These are phyloP conservation scores for Lethenteron reissneri DNA, from an alignment of 2,113 vertebrate genomes.

Conservation along the genomic window DNA sequence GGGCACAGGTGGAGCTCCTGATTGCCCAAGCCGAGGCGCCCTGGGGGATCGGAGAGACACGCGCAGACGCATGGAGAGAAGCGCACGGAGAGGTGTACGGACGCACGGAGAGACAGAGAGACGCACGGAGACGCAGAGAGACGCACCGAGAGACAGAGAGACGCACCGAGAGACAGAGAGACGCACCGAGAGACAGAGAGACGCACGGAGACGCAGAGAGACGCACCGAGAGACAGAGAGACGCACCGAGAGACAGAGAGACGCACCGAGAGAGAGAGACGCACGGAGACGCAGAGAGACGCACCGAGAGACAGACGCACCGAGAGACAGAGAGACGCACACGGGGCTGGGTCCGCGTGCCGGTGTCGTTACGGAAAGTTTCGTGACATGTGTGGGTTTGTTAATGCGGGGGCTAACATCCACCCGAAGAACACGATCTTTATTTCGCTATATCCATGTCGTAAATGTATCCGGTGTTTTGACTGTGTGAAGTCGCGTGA, in stretches of 20 bases:
- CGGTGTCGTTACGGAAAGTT: not conserved
- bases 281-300: not conserved
- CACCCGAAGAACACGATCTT: not conserved
- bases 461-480: not conserved
- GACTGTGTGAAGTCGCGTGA: too few relatives aligned
- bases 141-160: not conserved
- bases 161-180: not conserved
- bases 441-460: not conserved
- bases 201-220: not conserved
- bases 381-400: not conserved
- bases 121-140: not conserved
- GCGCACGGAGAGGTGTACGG: not conserved
- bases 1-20: slow-evolving; percentile 62
- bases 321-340: not conserved
- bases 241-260: not conserved
- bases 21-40: slow-evolving; percentile 60
- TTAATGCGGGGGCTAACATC: not conserved
- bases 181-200: not conserved
- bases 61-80: not conserved
- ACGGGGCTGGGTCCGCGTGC: not conserved
- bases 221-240: not conserved
- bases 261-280: not conserved
- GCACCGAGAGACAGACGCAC: not conserved
- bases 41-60: slow-evolving; percentile 20
- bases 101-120: not conserved